Conservation (phyloP, 2,113 vertebrate genomes). For the Syrmaticus mikado region DNA sequence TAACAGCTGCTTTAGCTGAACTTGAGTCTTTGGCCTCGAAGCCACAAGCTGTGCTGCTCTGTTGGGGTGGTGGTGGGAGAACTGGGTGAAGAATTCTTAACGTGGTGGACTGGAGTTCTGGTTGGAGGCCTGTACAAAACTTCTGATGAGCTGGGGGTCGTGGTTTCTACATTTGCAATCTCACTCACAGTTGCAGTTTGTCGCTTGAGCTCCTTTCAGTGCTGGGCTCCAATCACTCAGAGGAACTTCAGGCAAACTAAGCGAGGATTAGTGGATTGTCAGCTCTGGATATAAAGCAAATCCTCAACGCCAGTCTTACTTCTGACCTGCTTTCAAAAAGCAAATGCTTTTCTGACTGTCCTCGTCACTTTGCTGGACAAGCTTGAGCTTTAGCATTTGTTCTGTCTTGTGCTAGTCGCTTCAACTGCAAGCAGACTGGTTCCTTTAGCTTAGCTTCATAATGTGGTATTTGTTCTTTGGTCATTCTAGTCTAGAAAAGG, state of each 20-base stretch:
- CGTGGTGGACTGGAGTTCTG: not conserved
- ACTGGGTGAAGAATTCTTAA: not conserved
- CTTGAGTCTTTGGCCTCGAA: not conserved
- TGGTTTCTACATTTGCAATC: not conserved
- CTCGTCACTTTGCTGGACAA: not conserved
- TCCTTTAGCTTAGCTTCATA: conserved; percentile 4
- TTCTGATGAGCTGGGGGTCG: not conserved
- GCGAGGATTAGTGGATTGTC: not conserved
- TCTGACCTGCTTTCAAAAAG: not conserved
- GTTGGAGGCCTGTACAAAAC: not conserved
- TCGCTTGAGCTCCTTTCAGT: not conserved
- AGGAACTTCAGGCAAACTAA: not conserved
- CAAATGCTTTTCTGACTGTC: not conserved
- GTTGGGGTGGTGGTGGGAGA: not conserved
- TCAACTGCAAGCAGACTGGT: not conserved
- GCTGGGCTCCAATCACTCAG: not conserved
- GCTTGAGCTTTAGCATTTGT: conserved; percentile 32
- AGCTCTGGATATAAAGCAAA: not conserved
- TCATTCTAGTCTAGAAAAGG: not conserved
- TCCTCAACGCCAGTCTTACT: not conserved
- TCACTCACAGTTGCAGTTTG: not conserved
- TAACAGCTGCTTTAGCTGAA: not conserved
- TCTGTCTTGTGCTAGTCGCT: conserved; percentile 12
- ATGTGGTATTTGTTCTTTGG: conserved; percentile 32
- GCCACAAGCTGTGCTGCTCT: not conserved